Evolutionary conservation across 2,113 vertebrate genomes (phyloP).

Genomic region (Calidris pygmaea): DNA sequence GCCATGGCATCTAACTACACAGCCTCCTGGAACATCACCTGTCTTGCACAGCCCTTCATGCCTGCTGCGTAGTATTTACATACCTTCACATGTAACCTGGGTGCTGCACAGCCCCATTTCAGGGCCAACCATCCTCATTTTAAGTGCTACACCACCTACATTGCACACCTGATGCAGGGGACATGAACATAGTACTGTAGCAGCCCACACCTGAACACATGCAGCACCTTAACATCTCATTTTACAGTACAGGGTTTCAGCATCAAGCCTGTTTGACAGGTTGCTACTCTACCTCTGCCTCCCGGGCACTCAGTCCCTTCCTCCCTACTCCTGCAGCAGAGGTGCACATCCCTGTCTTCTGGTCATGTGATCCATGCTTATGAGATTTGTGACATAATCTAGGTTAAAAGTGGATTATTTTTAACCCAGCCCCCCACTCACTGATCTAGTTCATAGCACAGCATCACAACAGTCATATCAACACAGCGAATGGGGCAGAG

Average conservation of each 20-base stretch:
- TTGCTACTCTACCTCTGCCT: not conserved
- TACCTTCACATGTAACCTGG: not conserved
- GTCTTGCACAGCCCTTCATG: not conserved
- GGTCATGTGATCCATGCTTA: not conserved
- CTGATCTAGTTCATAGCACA: not conserved
- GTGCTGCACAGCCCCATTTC: not conserved
- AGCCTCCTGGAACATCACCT: not conserved
- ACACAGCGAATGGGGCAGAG: not conserved
- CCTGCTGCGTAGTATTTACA: rapidly evolving
- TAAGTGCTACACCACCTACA: not conserved
- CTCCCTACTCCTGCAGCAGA: not conserved
- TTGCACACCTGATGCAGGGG: not conserved
- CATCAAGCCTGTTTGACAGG: not conserved
- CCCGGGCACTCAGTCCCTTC: not conserved
- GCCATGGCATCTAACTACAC: not conserved
- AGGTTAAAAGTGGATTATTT: not conserved
- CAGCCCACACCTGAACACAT: not conserved
- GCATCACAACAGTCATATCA: not conserved
- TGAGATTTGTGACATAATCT: not conserved
- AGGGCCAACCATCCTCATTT: not conserved
- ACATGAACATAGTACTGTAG: not conserved
- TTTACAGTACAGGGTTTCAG: not conserved
- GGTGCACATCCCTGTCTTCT: not conserved
- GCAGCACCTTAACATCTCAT: not conserved
- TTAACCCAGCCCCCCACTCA: not conserved